Conservation (phyloP, 1,140 invertebrate species). For the Dreissena polymorpha region DNA sequence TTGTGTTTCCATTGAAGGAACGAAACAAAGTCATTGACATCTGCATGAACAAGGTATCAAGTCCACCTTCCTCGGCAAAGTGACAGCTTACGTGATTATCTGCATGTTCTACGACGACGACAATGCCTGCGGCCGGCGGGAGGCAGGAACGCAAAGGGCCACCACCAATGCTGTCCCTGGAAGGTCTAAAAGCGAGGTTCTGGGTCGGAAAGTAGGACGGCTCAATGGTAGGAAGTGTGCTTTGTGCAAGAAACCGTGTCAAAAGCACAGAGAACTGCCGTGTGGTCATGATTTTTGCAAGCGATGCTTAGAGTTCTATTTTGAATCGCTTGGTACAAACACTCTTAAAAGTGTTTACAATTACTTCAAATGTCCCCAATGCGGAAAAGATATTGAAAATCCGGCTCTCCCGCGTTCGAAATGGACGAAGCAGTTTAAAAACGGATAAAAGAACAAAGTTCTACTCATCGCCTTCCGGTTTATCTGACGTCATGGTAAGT, state of each 20-base stretch:
- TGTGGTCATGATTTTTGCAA: conserved; percentile 41
- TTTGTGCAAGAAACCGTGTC: conserved; percentile 20
- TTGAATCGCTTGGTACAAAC: background rate
- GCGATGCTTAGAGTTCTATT: conserved; percentile 17
- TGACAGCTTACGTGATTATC: no score
- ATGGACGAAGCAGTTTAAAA: conserved; percentile 23
- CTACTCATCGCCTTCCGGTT: background rate
- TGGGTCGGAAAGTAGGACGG: background rate
- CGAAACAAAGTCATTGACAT: no score
- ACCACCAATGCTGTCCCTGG: no score
- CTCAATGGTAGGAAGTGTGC: background rate
- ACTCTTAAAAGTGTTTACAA: background rate
- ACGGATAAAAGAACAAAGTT: conserved; percentile 4
- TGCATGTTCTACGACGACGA: no score
- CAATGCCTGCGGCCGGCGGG: no score
- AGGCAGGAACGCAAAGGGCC: no score
- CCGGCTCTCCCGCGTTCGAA: conserved; percentile 2
- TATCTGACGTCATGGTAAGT: background rate
- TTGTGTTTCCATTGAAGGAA: no score
- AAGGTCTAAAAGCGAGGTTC: no score
- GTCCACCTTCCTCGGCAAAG: no score
- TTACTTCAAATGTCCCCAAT: background rate
- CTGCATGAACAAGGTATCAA: no score
- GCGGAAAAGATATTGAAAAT: background rate
- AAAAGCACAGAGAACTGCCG: conserved; percentile 15